Evolutionary conservation across 2,797 vertebrate genomes (phyloP).

Genomic region (Sorex maritimensis): DNA sequence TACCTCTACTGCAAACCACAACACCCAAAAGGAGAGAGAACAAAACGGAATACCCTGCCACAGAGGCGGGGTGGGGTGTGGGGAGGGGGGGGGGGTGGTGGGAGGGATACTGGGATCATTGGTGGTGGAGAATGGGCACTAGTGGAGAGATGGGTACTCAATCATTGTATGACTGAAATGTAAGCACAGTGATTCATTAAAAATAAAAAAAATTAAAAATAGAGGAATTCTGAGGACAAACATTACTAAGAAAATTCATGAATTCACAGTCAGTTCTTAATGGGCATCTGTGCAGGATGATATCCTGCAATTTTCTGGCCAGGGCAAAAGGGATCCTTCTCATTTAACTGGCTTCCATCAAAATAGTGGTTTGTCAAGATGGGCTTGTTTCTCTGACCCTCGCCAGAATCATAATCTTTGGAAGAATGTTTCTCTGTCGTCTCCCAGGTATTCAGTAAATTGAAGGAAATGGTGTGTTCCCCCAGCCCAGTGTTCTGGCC

Average conservation of each 20-base stretch:
- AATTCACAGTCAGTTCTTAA: not conserved
- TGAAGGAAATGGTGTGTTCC: not conserved
- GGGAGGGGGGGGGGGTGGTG: too few species aligned
- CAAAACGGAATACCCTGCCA: too few species aligned
- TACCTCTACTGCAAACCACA: too few species aligned
- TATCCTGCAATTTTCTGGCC: not conserved
- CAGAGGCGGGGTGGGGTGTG: too few species aligned
- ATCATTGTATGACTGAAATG: too few species aligned
- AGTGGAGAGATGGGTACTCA: too few species aligned
- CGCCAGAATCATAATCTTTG: not conserved
- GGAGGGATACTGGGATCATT: too few species aligned
- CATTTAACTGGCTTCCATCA: not conserved
- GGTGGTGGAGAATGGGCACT: too few species aligned
- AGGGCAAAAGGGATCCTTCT: not conserved
- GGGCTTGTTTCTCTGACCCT: not conserved
- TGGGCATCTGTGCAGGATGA: not conserved
- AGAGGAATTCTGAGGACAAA: not conserved
- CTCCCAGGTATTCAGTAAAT: not conserved
- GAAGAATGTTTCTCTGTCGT: not conserved
- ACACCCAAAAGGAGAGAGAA: too few species aligned
- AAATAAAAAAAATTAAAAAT: too few species aligned
- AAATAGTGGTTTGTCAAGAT: constrained; percentile 24
- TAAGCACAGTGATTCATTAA: too few species aligned
- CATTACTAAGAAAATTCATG: not conserved
- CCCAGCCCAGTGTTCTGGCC: not conserved